Percentiles rank a stretch among this genome's conserved stretches.
These are phyloP conservation scores for Coenonympha glycerion DNA, from an alignment of 2,888 invertebrate species.

Conservation along the genomic window DNA sequence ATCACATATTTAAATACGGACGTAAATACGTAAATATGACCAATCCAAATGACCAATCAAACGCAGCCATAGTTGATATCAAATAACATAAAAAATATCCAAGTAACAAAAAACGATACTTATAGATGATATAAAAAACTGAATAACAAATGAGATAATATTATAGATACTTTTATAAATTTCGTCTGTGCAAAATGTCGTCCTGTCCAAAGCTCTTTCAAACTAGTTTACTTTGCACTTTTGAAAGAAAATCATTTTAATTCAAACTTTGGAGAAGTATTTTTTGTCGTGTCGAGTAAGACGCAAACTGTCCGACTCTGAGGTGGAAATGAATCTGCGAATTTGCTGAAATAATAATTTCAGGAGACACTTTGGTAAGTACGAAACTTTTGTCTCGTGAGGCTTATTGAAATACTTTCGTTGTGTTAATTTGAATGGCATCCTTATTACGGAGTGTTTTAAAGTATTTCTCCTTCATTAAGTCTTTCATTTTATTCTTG, in stretches of 20 bases:
- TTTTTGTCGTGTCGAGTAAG: slow-evolving; percentile 10
- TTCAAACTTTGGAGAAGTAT: slow-evolving; percentile 25
- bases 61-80: no score
- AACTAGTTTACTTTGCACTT: not conserved
- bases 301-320: slow-evolving; percentile 3
- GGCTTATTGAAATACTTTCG: slow-evolving; percentile 19
- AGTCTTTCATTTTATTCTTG: not conserved
- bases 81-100: no score
- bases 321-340: slow-evolving; percentile 20
- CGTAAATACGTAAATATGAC: no score
- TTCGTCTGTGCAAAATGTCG: no score
- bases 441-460: not conserved
- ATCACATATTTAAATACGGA: no score
- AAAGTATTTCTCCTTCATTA: not conserved
- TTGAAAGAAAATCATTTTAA: slow-evolving; percentile 12
- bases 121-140: no score
- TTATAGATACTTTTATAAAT: no score
- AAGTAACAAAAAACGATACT: no score
- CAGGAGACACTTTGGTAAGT: slow-evolving; percentile 19
- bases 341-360: slow-evolving; percentile 25
- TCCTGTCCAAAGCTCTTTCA: no score
- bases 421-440: slow-evolving; percentile 11
- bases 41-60: no score
- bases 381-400: slow-evolving; percentile 19
- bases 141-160: no score